phyloP scores from a whole-genome alignment of 2,888 invertebrate species.

The Muscina levida region DNA sequence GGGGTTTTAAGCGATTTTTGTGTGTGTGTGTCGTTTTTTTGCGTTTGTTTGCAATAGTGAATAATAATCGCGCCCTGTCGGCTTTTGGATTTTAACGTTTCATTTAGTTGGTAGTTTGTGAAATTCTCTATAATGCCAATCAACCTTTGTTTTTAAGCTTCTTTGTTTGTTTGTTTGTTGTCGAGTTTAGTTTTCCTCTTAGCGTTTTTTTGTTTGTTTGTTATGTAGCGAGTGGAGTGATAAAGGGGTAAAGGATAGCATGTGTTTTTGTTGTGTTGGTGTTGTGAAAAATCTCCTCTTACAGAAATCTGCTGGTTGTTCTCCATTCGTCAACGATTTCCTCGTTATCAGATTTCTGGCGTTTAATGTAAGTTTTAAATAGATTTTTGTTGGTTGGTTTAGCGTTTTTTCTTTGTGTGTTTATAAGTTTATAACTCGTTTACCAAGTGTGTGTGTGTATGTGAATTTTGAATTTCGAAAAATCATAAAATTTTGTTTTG shows the following conservation, averaged over 20 bases:
- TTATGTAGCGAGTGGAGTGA: constrained; percentile 52
- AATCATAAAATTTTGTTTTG: constrained; percentile 25
- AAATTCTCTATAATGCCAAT: constrained; percentile 75
- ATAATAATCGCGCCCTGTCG: constrained; percentile 76
- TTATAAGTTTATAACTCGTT: constrained; percentile 77
- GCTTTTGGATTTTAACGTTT: constrained; percentile 66
- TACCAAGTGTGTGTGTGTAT: constrained; percentile 70
- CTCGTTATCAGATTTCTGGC: too few species aligned
- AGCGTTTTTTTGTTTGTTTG: constrained; percentile 70
- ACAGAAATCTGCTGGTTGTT: constrained; percentile 29
- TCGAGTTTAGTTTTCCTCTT: constrained; percentile 62
- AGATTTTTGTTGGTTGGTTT: constrained; percentile 59
- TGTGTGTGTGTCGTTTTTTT: constrained; percentile 31
- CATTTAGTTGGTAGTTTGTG: constrained; percentile 16
- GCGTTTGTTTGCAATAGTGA: neutral
- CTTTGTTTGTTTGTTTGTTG: too few species aligned
- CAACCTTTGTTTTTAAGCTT: constrained; percentile 72
- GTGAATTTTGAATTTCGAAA: constrained; percentile 37
- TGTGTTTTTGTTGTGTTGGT: too few species aligned
- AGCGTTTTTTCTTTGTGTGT: constrained; percentile 44
- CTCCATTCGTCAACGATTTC: constrained; percentile 45
- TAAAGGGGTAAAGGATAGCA: too few species aligned
- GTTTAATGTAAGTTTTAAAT: constrained; percentile 65
- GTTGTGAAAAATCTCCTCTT: too few species aligned
- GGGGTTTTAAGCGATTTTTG: constrained; percentile 11